Base-by-base conservation (phyloP, 2,797 vertebrate species). In the Nannoperca australis region DNA sequence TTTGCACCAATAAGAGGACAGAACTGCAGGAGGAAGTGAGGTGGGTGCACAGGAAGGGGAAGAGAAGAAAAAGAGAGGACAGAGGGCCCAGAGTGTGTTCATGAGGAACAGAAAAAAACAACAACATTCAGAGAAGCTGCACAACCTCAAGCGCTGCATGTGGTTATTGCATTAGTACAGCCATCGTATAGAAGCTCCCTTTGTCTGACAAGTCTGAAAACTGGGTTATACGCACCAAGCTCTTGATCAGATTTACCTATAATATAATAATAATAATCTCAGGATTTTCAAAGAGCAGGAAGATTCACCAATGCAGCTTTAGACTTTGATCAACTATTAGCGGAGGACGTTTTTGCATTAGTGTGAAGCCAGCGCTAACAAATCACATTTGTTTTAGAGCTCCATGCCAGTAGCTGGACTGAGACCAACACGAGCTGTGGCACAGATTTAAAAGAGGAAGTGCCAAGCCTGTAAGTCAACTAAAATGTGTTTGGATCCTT, bases 21-120 rank as follows among this genome's bases (percentile, higher is more conserved):
- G 73, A 54, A 44, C 20, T 45, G 38, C 15, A 81, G 68, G 72
- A 86, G 92, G 92, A 94, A 93, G 86, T 88, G 60, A 91, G 81
- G 81, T 80, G 56, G 53, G 49, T 64, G 70, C 14, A 75, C 65
- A 85, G 82, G 88, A 92, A 91, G 82, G 51, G 84, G 90, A 86
- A 81, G 61, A 76, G 51, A 42, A 74, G 14, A 76, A 73, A 56
- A 76, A 55, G 59, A 32, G 40, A 62, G 50, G 63, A 85, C 64
- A 80, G 59, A 70, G 67, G 42, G 45, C 30, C 63, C 59, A 53
- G n/a, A 72, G 73, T 83, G 51, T 71, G 60, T 45, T 76, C 24
- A 67, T 17, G 74, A 77, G 73, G 34, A 85, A 78, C 17, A 82
- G 70, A 75, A 63, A 67, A 55, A 76, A 73, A 61, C 11, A 71